Percentiles rank a stretch among this genome's conserved stretches.
phyloP scores from a whole-genome alignment of 2,888 invertebrate species.

The Bursaphelenchus okinawaensis region DNA sequence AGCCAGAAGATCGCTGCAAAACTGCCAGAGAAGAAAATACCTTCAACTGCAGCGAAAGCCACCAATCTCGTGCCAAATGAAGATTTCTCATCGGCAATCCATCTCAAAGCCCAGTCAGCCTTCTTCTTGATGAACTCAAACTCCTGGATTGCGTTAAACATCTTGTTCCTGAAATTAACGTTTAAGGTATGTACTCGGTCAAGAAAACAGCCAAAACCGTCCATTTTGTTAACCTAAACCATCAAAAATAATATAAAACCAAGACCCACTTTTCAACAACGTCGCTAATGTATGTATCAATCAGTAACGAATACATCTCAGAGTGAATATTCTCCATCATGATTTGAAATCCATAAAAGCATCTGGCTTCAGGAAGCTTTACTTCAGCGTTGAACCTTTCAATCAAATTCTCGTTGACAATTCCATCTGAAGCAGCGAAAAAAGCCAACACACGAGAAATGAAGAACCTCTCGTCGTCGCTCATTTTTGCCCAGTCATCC shows the following conservation, averaged over 20 bases:
- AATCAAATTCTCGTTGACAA: constrained; percentile 94
- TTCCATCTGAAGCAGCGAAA: constrained; percentile 98
- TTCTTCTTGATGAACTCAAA: constrained; percentile 93
- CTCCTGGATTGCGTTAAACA: constrained; percentile 95
- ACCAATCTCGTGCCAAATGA: constrained; percentile 87
- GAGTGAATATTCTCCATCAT: constrained; percentile 99
- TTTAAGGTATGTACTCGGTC: too few relatives aligned
- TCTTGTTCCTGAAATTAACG: constrained; percentile 41
- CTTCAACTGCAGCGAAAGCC: constrained; percentile 97
- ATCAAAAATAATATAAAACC: not conserved
- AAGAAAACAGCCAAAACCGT: too few relatives aligned
- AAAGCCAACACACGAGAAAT: constrained; percentile 94
- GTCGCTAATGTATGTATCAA: constrained; percentile 90
- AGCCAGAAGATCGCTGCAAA: constrained; percentile 99
- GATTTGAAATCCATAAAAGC: constrained; percentile 91
- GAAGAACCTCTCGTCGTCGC: constrained; percentile 81
- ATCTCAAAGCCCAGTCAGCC: constrained; percentile 94
- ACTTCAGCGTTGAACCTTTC: constrained; percentile 96
- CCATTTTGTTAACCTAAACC: too few relatives aligned
- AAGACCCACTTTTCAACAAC: constrained; percentile 64
- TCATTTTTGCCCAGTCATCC: constrained; percentile 74
- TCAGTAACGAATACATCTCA: constrained; percentile 96
- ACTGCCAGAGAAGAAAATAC: constrained; percentile 92
- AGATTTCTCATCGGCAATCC: constrained; percentile 82
- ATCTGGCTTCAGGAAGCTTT: constrained; percentile 89